These are phyloP conservation scores for Agapostemon virescens DNA, from an alignment of 2,888 invertebrate species.

Conservation along the genomic window DNA sequence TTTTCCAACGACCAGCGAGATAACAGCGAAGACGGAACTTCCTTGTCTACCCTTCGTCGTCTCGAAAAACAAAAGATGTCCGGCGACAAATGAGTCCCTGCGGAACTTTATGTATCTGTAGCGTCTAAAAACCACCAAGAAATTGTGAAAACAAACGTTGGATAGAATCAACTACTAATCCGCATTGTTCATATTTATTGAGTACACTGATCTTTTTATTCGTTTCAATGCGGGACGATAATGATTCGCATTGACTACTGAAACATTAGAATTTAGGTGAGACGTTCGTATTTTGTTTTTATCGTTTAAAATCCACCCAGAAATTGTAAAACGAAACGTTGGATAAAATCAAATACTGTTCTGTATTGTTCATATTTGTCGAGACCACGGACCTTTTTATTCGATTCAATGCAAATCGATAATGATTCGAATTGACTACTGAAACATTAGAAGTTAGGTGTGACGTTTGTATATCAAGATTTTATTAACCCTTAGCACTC, in stretches of 20 bases:
- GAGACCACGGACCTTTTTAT: background rate
- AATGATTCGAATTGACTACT: no score
- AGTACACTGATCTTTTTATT: background rate
- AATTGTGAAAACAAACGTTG: background rate
- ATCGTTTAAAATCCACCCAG: no score
- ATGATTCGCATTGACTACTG: no score
- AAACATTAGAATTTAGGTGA: no score
- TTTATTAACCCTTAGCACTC: no score
- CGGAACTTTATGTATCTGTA: background rate
- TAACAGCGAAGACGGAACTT: constrained; percentile 4
- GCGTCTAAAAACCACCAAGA: background rate
- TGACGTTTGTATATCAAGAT: no score
- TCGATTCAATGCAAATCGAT: background rate
- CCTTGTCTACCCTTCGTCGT: constrained; percentile 20
- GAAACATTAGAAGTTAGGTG: no score
- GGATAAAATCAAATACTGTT: no score
- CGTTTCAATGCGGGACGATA: background rate
- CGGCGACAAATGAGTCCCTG: constrained; percentile 1
- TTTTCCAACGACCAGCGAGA: constrained; percentile 31
- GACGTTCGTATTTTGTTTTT: no score
- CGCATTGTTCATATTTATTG: background rate
- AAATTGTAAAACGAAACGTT: no score
- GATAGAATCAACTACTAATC: background rate
- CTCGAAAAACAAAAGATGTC: background rate
- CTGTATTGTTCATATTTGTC: background rate